Evolutionary conservation across 2,797 vertebrate species (phyloP).

Genomic region (Morus bassanus): DNA sequence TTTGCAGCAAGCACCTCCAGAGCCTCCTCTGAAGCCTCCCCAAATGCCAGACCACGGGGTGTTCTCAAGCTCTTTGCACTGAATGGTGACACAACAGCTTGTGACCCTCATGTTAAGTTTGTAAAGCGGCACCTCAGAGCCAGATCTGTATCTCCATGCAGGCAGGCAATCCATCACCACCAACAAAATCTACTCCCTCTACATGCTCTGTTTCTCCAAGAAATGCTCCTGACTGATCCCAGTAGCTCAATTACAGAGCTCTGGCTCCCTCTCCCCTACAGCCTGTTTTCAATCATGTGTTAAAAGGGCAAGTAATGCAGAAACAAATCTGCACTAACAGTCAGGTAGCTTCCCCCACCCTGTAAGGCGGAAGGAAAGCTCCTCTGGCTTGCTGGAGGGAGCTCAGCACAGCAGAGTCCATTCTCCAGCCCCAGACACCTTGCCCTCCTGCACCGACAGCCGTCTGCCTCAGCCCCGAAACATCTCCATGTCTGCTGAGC

Average conservation of each 20-base stretch:
- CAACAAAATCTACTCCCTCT: not conserved
- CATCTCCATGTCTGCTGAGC: not conserved
- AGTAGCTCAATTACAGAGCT: not conserved
- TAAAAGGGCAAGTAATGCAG: constrained; percentile 10
- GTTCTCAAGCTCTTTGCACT: not conserved
- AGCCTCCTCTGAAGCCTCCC: not conserved
- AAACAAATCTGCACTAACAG: constrained; percentile 3
- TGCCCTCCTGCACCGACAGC: accelerated
- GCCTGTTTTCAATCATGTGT: not conserved
- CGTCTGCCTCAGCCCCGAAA: not conserved
- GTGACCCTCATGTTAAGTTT: not conserved
- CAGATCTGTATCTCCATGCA: not conserved
- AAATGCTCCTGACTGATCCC: not conserved
- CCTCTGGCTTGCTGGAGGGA: not conserved
- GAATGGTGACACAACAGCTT: accelerated
- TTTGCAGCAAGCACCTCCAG: not conserved
- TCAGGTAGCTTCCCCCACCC: not conserved
- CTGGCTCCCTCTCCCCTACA: not conserved
- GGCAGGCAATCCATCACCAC: not conserved
- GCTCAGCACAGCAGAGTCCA: not conserved
- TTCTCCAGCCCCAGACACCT: not conserved
- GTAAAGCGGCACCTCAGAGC: not conserved
- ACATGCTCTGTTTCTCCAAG: not conserved
- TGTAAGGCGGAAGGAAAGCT: not conserved
- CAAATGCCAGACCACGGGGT: not conserved